Evolutionary conservation across 2,797 vertebrate genomes (phyloP).

Genomic region (Todus mexicanus): DNA sequence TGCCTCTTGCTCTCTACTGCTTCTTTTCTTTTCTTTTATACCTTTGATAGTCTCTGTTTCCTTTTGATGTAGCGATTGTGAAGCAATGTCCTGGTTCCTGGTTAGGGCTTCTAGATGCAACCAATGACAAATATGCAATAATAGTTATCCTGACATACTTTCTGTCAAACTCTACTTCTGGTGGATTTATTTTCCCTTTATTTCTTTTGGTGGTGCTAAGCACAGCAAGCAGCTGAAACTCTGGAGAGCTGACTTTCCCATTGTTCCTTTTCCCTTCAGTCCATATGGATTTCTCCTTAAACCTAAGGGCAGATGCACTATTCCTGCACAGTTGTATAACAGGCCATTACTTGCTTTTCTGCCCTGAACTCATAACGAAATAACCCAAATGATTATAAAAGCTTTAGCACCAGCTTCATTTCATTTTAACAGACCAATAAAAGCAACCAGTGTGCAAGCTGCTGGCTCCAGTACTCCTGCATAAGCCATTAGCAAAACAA

Average conservation of each 20-base stretch:
- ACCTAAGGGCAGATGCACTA: background rate
- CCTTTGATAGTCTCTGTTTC: background rate
- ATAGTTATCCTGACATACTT: background rate
- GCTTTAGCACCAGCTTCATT: conserved; percentile 39
- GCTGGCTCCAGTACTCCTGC: conserved; percentile 32
- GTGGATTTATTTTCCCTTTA: background rate
- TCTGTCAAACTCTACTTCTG: background rate
- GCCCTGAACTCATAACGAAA: conserved; percentile 6
- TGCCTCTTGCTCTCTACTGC: background rate
- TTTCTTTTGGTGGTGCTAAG: background rate
- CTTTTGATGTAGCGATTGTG: background rate
- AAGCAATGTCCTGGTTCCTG: background rate
- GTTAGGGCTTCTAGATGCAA: background rate
- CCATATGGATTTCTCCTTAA: background rate
- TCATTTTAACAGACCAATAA: conserved; percentile 52
- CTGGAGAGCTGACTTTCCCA: background rate
- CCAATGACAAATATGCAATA: background rate
- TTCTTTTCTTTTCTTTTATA: background rate
- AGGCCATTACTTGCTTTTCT: background rate
- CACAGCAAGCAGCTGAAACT: background rate
- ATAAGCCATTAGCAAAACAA: conserved; percentile 39
- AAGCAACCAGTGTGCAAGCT: conserved; percentile 10
- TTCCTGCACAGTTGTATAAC: background rate
- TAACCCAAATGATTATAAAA: conserved; percentile 39
- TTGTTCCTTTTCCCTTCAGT: background rate